Conservation (phyloP, 2,888 invertebrate species). For the Macaria notata region DNA sequence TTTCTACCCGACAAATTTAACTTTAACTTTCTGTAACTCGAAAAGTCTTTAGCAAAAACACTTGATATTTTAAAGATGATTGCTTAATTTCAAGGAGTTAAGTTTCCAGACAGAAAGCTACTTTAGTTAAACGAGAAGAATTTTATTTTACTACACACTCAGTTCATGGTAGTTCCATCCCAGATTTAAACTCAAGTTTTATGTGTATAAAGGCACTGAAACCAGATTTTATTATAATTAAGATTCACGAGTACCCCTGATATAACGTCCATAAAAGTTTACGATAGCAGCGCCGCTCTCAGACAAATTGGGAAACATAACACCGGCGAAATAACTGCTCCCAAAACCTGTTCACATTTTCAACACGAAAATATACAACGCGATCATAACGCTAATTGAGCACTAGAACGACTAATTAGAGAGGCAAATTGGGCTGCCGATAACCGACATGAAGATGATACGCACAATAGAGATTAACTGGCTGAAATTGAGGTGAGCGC, state of each 20-base stretch:
- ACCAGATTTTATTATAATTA: slow-evolving; percentile 42
- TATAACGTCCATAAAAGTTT: slow-evolving; percentile 41
- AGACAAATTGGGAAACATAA: slow-evolving; percentile 40
- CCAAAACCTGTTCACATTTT: slow-evolving; percentile 34
- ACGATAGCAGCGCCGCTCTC: slow-evolving; percentile 36
- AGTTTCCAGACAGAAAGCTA: slow-evolving; percentile 25
- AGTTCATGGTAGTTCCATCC: slow-evolving; percentile 32
- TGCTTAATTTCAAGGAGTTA: slow-evolving; percentile 22
- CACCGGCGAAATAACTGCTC: slow-evolving; percentile 33
- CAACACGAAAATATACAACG: slow-evolving; percentile 27
- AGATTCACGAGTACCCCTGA: slow-evolving; percentile 40
- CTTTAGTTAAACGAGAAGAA: slow-evolving; percentile 23
- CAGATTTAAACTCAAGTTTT: slow-evolving; percentile 39
- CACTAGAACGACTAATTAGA: slow-evolving; percentile 20
- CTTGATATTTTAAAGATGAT: slow-evolving; percentile 24
- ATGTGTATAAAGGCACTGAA: slow-evolving; percentile 38
- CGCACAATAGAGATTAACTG: slow-evolving; percentile 60
- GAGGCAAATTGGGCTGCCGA: slow-evolving; percentile 32
- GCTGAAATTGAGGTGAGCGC: slow-evolving; percentile 61
- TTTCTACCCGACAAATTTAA: slow-evolving; percentile 1
- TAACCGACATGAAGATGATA: slow-evolving; percentile 40
- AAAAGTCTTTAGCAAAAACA: not conserved
- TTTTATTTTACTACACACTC: slow-evolving; percentile 35
- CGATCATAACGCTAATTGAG: slow-evolving; percentile 24
- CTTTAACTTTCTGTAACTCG: not conserved